Conservation (phyloP, 2,888 invertebrate species). For the Stenodema calcarata region DNA sequence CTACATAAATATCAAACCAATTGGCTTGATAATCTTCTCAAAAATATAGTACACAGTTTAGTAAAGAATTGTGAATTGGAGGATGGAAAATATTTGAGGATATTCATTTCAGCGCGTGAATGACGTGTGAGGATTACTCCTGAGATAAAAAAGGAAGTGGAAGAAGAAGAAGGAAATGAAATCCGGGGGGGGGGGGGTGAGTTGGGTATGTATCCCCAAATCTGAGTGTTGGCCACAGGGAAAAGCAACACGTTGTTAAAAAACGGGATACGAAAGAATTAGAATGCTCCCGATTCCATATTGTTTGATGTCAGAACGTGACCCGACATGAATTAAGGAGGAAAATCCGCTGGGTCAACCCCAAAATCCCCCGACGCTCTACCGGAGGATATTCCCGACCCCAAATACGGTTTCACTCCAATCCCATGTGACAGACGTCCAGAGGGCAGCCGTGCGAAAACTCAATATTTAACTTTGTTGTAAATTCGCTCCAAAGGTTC, state of each 20-base stretch:
- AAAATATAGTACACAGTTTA: too few relatives aligned
- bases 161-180: too few relatives aligned
- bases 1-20: too few relatives aligned
- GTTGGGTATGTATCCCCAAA: background rate
- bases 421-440: conserved; percentile 38
- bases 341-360: conserved; percentile 44
- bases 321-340: conserved; percentile 44
- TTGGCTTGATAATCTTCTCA: too few relatives aligned
- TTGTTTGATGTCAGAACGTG: conserved; percentile 48
- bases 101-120: too few relatives aligned
- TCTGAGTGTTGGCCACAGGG: background rate
- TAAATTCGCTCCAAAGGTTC: conserved; percentile 20
- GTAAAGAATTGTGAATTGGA: too few relatives aligned
- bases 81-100: too few relatives aligned
- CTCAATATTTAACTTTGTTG: conserved; percentile 44
- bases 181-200: background rate
- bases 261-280: conserved; percentile 30
- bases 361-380: background rate
- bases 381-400: background rate
- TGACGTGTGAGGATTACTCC: background rate
- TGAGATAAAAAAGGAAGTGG: background rate
- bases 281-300: conserved; percentile 26
- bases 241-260: conserved; percentile 11
- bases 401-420: background rate
- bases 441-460: conserved; percentile 30